Percentiles rank a stretch among this genome's conserved stretches.
Conservation (phyloP, 64 coral and sea anemone species). For the Porites lutea region DNA sequence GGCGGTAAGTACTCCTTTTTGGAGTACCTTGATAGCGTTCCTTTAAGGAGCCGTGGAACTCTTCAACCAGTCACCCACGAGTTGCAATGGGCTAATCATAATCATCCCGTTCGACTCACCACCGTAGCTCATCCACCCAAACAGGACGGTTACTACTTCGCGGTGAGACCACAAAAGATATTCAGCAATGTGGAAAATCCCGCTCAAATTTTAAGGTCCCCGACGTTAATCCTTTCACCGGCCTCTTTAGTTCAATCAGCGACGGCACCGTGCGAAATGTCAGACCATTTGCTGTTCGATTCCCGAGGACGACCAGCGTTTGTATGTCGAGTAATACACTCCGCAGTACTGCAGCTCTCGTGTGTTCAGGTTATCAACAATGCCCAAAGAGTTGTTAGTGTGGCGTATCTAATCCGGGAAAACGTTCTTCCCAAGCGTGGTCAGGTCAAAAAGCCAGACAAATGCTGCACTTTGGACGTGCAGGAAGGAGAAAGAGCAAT, state of each 20-base stretch:
- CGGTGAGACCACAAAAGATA: not conserved
- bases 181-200: conserved; percentile 20
- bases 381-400: conserved; percentile 26
- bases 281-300: conserved; percentile 47
- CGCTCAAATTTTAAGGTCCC: conserved; percentile 31
- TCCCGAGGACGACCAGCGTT: conserved; percentile 31
- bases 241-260: conserved; percentile 15
- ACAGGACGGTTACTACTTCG: conserved; percentile 30
- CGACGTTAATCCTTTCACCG: conserved; percentile 62
- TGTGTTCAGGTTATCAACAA: conserved; percentile 65
- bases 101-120: not conserved
- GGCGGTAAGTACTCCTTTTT: not conserved
- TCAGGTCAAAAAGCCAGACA: not conserved
- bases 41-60: not conserved
- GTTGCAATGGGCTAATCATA: not conserved
- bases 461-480: conserved; percentile 33
- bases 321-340: conserved; percentile 50
- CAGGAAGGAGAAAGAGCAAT: conserved; percentile 73
- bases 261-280: conserved; percentile 33
- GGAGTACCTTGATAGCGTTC: not conserved
- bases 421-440: conserved; percentile 39
- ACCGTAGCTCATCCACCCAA: not conserved
- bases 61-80: conserved; percentile 3
- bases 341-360: conserved; percentile 28
- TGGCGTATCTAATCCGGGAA: conserved; percentile 52